Percentiles rank a stretch among this genome's conserved stretches.
Conservation (phyloP, 1,140 invertebrate genomes). For the Metaphire vulgaris region DNA sequence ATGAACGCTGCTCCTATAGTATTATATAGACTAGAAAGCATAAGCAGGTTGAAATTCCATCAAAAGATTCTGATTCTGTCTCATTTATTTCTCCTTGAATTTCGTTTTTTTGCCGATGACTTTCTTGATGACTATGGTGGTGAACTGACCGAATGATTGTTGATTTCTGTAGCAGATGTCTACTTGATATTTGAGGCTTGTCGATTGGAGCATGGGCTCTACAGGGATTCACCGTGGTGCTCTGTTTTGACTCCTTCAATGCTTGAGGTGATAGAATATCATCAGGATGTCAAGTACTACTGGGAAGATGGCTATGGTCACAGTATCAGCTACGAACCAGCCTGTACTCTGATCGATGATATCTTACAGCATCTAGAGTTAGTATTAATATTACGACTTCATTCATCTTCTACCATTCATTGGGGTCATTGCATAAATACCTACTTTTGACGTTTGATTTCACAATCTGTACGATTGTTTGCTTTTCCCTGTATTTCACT, state of each 20-base stretch:
- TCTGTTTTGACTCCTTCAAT: neutral
- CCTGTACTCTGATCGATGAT: neutral
- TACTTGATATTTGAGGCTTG: neutral
- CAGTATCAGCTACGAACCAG: neutral
- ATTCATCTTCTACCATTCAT: too few relatives aligned
- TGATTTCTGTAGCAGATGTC: neutral
- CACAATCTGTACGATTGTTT: too few relatives aligned
- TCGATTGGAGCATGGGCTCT: neutral
- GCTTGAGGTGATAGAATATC: neutral
- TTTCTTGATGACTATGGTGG: neutral
- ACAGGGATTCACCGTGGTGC: neutral
- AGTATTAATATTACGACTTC: too few relatives aligned
- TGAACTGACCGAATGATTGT: neutral
- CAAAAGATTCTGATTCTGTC: too few relatives aligned
- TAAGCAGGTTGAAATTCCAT: too few relatives aligned
- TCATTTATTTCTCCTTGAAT: too few relatives aligned
- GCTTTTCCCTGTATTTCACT: too few relatives aligned
- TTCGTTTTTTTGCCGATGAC: too few relatives aligned
- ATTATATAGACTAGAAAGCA: too few relatives aligned
- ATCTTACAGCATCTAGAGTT: neutral
- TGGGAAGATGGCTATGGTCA: neutral
- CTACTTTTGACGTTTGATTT: too few relatives aligned
- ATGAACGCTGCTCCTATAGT: too few relatives aligned
- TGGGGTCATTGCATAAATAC: too few relatives aligned
- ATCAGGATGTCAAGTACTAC: slow-evolving; percentile 1